These are phyloP conservation scores for Metellina segmentata DNA, from an alignment of 2,888 invertebrate species.

Conservation along the genomic window DNA sequence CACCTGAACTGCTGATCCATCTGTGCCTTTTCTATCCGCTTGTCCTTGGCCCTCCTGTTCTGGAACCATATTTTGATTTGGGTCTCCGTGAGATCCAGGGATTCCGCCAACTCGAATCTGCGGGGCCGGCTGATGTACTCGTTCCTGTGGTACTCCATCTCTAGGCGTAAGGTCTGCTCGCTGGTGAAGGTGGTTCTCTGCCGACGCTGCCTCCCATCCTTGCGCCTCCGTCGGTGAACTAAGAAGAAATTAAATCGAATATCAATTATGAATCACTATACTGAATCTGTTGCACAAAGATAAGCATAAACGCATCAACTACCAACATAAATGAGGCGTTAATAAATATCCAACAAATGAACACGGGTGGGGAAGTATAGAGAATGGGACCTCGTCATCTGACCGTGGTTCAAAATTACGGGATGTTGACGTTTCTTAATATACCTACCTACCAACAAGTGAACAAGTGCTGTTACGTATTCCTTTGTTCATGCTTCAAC, in stretches of 20 bases:
- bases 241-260: neutral
- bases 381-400: too few species aligned
- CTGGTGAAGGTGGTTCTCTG: conserved; percentile 97
- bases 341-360: too few species aligned
- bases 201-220: conserved; percentile 83
- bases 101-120: conserved; percentile 89
- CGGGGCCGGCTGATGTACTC: conserved; percentile 95
- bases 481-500: too few species aligned
- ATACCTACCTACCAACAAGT: too few species aligned
- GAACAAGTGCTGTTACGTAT: too few species aligned
- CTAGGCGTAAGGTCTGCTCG: conserved; percentile 93
- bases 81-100: conserved; percentile 87
- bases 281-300: too few species aligned
- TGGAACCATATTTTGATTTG: conserved; percentile 96
- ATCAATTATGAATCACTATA: too few species aligned
- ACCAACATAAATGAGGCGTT: too few species aligned
- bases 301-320: too few species aligned
- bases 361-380: too few species aligned
- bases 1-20: conserved; percentile 95
- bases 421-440: too few species aligned
- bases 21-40: conserved; percentile 96
- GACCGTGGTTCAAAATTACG: too few species aligned
- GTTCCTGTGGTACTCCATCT: conserved; percentile 93
- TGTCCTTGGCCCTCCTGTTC: conserved; percentile 96
- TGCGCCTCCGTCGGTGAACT: conserved; percentile 75